These are phyloP conservation scores for Poecile atricapillus DNA, from an alignment of 2,113 vertebrate species.

Conservation along the genomic window DNA sequence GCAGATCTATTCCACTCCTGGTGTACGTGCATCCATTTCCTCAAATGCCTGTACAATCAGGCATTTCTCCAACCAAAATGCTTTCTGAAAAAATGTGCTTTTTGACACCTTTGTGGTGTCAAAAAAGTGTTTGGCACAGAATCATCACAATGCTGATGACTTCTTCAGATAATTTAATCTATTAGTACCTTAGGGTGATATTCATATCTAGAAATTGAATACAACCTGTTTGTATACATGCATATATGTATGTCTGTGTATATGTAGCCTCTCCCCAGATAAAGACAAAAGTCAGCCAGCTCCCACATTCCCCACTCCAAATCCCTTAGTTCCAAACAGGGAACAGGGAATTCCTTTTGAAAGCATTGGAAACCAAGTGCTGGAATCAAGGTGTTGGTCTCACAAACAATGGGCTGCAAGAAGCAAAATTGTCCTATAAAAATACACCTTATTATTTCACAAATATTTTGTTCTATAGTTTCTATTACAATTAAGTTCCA, in stretches of 20 bases:
- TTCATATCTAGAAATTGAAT: neutral
- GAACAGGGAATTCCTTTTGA: neutral
- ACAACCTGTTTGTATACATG: neutral
- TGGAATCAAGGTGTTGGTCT: neutral
- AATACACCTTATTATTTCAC: neutral
- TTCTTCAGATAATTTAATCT: neutral
- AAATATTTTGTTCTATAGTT: neutral
- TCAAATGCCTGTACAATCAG: neutral
- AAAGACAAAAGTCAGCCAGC: neutral
- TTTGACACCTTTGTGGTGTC: neutral
- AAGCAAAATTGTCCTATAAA: neutral
- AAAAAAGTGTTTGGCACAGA: neutral
- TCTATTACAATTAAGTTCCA: neutral
- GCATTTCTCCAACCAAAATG: neutral
- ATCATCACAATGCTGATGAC: neutral
- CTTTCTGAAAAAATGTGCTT: neutral
- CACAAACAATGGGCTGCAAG: neutral
- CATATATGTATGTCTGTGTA: neutral
- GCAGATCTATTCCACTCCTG: neutral
- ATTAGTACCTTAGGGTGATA: neutral
- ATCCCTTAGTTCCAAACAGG: neutral
- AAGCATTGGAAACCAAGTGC: neutral
- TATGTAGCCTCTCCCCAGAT: neutral
- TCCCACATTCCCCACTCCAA: neutral
- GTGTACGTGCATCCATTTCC: neutral